Evolutionary conservation across 2,888 invertebrate genomes (phyloP), one percentile per base, ranked within the genome.

Genomic region (Pristionchus mayeri): DNA sequence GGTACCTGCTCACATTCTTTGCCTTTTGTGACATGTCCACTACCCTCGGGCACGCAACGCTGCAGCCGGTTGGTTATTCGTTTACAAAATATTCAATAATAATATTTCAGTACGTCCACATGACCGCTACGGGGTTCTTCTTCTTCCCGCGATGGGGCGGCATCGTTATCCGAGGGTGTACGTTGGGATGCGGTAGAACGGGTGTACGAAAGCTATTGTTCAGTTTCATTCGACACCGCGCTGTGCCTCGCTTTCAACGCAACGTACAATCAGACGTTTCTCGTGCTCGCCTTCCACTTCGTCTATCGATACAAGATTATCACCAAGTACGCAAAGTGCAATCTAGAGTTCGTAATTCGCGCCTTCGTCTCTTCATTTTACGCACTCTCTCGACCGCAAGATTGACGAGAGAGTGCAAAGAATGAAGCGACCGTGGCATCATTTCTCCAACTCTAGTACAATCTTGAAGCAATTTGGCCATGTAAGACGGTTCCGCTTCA

Each of bases 271-370:
- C 76, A 78, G 40, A 48, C 48, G 0, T 78, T 78, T 18, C 50
- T 78, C 21, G 30, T 78, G 1, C 48, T 78, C 11, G 76, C 76
- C 4, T 78, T 30, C 24, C 76, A 78, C 18, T 78, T 78, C 30
- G 18, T 78, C 50, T 78, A 78, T 30, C 76, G 76, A 16, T 52
- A 18, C 50, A 78, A 78, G 30, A 50, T 50, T 2, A 30, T 78
- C 27, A 78, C 76, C 18, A 24, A 27, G 76, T 78, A 9, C 37
- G 71, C 54, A n/a, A n/a, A n/a, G n/a, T n/a, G n/a, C n/a, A n/a
- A n/a, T n/a, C n/a, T n/a, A n/a, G n/a, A n/a, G n/a, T n/a, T n/a
- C n/a, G n/a, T n/a, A n/a, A n/a, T n/a, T n/a, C n/a, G n/a, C n/a
- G n/a, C n/a, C n/a, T n/a, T n/a, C n/a, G n/a, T n/a, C n/a, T n/a